Evolutionary conservation across 2,888 invertebrate species (phyloP).

Genomic region (Leptinotarsa haldemani): DNA sequence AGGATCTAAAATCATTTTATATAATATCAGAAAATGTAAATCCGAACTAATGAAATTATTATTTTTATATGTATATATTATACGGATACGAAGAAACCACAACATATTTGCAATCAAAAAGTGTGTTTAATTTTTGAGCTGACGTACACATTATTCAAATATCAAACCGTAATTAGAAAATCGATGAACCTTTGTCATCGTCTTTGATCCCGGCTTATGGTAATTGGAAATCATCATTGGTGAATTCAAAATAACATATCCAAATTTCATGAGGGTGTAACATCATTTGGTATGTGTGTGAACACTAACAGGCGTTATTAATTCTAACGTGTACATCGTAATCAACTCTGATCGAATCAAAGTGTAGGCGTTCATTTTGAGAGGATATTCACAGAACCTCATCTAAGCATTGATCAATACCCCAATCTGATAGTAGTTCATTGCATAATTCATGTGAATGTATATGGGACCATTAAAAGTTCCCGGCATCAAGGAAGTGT

Average conservation of each 20-base stretch:
- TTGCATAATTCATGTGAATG: slow-evolving; percentile 14
- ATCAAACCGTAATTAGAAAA: too few relatives aligned
- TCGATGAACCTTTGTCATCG: too few relatives aligned
- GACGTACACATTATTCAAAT: too few relatives aligned
- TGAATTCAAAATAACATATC: background rate
- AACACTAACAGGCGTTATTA: background rate
- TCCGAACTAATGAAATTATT: too few relatives aligned
- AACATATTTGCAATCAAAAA: too few relatives aligned
- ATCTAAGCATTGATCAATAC: slow-evolving; percentile 1
- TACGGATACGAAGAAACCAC: too few relatives aligned
- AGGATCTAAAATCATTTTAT: too few relatives aligned
- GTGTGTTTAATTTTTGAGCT: too few relatives aligned
- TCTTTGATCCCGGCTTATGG: too few relatives aligned
- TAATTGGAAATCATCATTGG: background rate
- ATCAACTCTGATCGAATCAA: background rate
- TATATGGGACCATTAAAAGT: slow-evolving; percentile 14
- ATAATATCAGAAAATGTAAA: too few relatives aligned
- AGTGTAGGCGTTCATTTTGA: background rate
- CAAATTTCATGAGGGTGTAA: background rate
- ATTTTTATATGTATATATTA: too few relatives aligned
- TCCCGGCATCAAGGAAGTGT: slow-evolving; percentile 16
- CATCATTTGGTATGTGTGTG: background rate
- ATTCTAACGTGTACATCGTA: background rate
- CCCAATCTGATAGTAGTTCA: slow-evolving; percentile 4
- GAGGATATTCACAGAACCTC: slow-evolving; percentile 5